Evolutionary conservation across 2,113 vertebrate species (phyloP), one percentile per base, ranked within the genome.

Genomic region (Hemibagrus wyckioides): DNA sequence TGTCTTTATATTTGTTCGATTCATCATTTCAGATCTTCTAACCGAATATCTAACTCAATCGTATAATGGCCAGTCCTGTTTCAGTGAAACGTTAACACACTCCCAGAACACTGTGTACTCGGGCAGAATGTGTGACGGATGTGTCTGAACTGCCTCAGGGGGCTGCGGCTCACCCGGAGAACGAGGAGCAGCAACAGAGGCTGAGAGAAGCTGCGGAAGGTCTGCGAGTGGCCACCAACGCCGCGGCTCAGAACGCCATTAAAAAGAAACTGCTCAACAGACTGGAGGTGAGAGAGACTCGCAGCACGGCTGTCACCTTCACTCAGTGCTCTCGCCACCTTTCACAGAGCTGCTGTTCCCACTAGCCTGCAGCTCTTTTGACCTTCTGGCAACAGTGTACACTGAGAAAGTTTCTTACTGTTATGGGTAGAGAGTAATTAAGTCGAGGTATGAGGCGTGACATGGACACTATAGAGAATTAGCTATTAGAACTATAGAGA

Each of bases 211-310:
- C 98, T 2, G 98, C 98, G 0, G 98, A 99, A 89, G 98, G 98
- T 2, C 94, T 99, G 36, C 94, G 98, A 0, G 98, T 99, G 28
- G 98, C 98, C 65, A 99, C 98, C 67, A 99, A 99, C 0, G 97
- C 98, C 0, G 98, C 98, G 0, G 98, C 98, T 73, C 98, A 99
- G 91, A 99, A 99, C 1, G 98, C 98, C 21, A 99, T 99, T 71
- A 99, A 99, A 95, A 99, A 99, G 91, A 99, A 99, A 90, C 97
- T 99, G 1, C 96, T 99, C 92, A 99, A 96, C 94, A 95, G 98
- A 89, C 94, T 99, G 87, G 98, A 99, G 97, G 98, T 99, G 89
- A 91, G 91, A 54, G 23, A 59, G 33, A 56, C 25, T 25, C 21
- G 14, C 10, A 28, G 13, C 54, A 63, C 13, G 36, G 21, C 54